Evolutionary conservation across 2,888 invertebrate genomes (phyloP).

Genomic region (Monochamus alternatus): DNA sequence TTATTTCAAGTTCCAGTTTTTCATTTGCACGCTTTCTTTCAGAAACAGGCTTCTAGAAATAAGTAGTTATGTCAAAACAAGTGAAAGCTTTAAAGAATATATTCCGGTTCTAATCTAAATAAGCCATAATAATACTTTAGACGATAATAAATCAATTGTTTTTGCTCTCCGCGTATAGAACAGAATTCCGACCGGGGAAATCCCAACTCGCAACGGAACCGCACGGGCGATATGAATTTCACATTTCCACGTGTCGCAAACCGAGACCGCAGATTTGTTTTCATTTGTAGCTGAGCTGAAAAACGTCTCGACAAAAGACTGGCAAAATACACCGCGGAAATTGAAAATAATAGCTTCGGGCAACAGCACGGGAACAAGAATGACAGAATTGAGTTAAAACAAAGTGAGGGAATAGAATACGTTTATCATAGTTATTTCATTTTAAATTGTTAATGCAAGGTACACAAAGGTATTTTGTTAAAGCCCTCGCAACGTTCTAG

Average conservation of each 20-base stretch:
- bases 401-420: conserved; percentile 60
- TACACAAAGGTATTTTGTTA: conserved; percentile 39
- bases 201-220: background rate
- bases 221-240: conserved; percentile 22
- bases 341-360: conserved; percentile 66
- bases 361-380: conserved; percentile 47
- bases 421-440: conserved; percentile 55
- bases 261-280: conserved; percentile 57
- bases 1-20: no score
- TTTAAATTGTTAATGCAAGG: conserved; percentile 52
- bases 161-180: background rate
- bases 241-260: conserved; percentile 15
- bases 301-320: conserved; percentile 55
- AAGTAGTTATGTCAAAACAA: no score
- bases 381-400: conserved; percentile 65
- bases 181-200: background rate
- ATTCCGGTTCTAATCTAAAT: no score
- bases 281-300: conserved; percentile 58
- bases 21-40: no score
- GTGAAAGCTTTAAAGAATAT: no score
- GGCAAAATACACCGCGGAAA: conserved; percentile 63
- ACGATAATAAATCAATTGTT: background rate
- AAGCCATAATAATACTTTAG: no score
- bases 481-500: conserved; percentile 3
- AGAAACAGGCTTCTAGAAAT: no score